phyloP scores from a whole-genome alignment of 2,113 vertebrate species.

The Oreochromis niloticus region DNA sequence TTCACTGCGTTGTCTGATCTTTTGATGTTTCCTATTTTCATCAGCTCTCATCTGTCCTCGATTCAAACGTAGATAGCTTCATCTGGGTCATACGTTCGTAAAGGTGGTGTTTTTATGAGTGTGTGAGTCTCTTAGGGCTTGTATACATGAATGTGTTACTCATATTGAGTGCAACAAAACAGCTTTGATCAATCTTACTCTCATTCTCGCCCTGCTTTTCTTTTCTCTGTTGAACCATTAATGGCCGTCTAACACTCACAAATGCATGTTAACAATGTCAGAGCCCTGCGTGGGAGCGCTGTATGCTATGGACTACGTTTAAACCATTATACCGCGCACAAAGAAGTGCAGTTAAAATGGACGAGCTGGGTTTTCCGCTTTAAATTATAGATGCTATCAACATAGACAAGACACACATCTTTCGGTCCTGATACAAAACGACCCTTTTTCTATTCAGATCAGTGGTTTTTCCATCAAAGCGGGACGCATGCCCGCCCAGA shows the following conservation, averaged over 20 bases:
- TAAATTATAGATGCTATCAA: not conserved
- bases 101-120: slow-evolving; percentile 13
- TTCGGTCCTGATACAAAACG: rapidly evolving
- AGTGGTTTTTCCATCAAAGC: not conserved
- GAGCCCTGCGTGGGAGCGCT: not conserved
- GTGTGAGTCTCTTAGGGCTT: slow-evolving; percentile 29
- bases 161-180: slow-evolving; percentile 36
- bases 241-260: slow-evolving; percentile 1
- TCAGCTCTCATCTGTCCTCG: slow-evolving; percentile 9
- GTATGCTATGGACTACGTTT: not conserved
- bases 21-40: slow-evolving; percentile 36
- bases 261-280: not conserved
- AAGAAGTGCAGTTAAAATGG: not conserved
- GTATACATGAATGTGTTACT: slow-evolving; percentile 38
- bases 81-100: slow-evolving; percentile 21
- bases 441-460: not conserved
- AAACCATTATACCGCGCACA: not conserved
- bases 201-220: slow-evolving; percentile 11
- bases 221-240: not conserved
- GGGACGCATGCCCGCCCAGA: rapidly evolving
- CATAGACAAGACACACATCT: not conserved
- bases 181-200: slow-evolving; percentile 37
- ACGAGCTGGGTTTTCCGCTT: not conserved
- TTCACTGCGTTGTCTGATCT: slow-evolving; percentile 34
- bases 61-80: slow-evolving; percentile 42